Evolutionary conservation across 2,797 vertebrate genomes (phyloP), one percentile per base, ranked within the genome.

Genomic region (Picus viridis): DNA sequence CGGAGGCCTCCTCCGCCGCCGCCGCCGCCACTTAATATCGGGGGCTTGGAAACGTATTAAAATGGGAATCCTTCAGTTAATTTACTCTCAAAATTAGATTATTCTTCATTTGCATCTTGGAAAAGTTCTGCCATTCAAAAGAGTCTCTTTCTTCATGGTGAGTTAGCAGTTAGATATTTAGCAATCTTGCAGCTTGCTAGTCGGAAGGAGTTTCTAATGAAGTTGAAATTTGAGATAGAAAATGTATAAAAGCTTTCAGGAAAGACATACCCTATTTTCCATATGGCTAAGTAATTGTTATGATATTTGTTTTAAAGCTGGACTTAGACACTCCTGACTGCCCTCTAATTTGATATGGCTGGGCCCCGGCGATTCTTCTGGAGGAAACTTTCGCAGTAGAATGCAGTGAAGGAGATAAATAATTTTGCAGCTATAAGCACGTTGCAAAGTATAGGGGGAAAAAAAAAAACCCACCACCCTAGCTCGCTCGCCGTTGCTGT

Each of bases 271-370:
- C 68, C 95, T 97, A 96, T 97, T 98, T 97, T 97, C 96, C 96
- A 96, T 97, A 96, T 96, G 97, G 92, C 96, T 97, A 98, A 97
- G 95, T 97, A 98, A 96, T 97, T 97, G 93, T 96, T 97, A 96
- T 96, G 94, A 96, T 97, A 97, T 97, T 98, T 98, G 97, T 97
- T 97, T 98, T 97, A 97, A 98, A 98, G 95, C 95, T 96, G 94
- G 95, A 97, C 94, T 97, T 98, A 97, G 96, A 97, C 93, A 97
- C 96, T 97, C 96, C 95, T 97, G 95, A 97, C 95, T 97, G 95
- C 96, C 96, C 92, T 97, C 96, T 97, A 97, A 97, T 98, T 98
- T 97, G 97, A 97, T 97, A 94, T 95, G 94, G 95, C 93, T 97
- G 96, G 96, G 96, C 92, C 92, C 94, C 82, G 61, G 95, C 69